These are phyloP conservation scores for Chaenogobius annularis DNA, from an alignment of 2,113 vertebrate species.

Conservation along the genomic window DNA sequence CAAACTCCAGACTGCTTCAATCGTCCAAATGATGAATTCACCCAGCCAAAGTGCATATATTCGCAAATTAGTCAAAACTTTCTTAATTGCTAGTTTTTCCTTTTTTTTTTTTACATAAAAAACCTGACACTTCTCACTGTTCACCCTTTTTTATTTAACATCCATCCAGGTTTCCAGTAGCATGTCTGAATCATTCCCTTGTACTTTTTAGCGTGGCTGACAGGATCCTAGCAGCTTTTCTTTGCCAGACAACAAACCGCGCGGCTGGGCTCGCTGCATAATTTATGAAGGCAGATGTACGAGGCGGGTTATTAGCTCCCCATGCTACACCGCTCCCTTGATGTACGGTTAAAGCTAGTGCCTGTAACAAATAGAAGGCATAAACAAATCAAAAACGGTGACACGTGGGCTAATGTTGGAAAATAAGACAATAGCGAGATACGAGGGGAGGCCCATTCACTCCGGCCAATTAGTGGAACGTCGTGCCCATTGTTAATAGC, in stretches of 20 bases:
- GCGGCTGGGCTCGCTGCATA: constrained; percentile 50
- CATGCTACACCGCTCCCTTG: constrained; percentile 55
- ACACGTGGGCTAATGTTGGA: constrained; percentile 35
- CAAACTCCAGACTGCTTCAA: constrained; percentile 38
- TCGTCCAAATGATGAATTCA: constrained; percentile 26
- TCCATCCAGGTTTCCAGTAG: constrained; percentile 15
- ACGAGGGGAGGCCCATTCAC: constrained; percentile 64
- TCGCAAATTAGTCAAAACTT: constrained; percentile 55
- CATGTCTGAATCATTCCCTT: constrained; percentile 1
- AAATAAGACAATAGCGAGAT: constrained; percentile 13
- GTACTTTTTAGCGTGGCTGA: constrained; percentile 39
- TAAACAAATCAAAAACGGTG: constrained; percentile 70
- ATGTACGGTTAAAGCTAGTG: constrained; percentile 73
- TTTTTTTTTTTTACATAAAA: background rate
- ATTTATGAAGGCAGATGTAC: constrained; percentile 72
- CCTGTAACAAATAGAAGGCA: constrained; percentile 63
- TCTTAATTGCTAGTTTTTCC: constrained; percentile 56
- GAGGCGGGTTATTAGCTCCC: constrained; percentile 70
- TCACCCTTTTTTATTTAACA: constrained; percentile 11
- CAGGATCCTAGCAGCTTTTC: constrained; percentile 41
- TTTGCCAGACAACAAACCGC: constrained; percentile 63
- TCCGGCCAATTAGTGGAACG: constrained; percentile 87
- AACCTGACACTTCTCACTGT: constrained; percentile 35
- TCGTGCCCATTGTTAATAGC: constrained; percentile 85
- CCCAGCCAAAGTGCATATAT: constrained; percentile 33